Evolutionary conservation across 2,113 vertebrate species (phyloP).

Genomic region (Clarias gariepinus): DNA sequence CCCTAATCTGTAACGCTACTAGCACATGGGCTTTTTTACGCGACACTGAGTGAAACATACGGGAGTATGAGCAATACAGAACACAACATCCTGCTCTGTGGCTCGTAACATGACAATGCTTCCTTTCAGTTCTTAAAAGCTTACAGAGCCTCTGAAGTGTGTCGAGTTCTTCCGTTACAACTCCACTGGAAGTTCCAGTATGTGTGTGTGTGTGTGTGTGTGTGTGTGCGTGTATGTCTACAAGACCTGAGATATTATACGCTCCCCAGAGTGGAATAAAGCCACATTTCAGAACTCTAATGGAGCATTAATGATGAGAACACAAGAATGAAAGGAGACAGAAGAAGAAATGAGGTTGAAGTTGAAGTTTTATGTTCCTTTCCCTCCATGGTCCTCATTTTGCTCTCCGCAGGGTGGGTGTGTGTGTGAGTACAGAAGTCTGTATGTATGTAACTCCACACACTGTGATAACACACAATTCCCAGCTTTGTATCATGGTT

Average conservation of each 20-base stretch:
- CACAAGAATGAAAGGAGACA: constrained; percentile 23
- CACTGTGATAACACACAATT: constrained; percentile 28
- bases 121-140: constrained; percentile 24
- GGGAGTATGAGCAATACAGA: background rate
- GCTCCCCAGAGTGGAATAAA: constrained; percentile 18
- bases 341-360: background rate
- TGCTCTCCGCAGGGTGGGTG: constrained; percentile 3
- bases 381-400: background rate
- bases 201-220: constrained; percentile 24
- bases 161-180: constrained; percentile 2
- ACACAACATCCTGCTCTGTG: constrained; percentile 3
- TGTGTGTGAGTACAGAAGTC: constrained; percentile 9
- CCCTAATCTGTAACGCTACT: background rate
- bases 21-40: background rate
- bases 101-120: constrained; percentile 5
- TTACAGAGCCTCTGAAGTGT: constrained; percentile 19
- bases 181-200: constrained; percentile 1
- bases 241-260: constrained; percentile 35
- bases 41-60: background rate
- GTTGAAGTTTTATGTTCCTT: constrained; percentile 9
- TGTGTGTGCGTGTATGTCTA: constrained; percentile 7
- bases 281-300: constrained; percentile 43
- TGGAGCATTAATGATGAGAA: constrained; percentile 46
- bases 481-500: constrained; percentile 30
- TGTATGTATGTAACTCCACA: constrained; percentile 9